phyloP scores from a whole-genome alignment of 2,888 invertebrate species.

The Orchesellides sinensis region DNA sequence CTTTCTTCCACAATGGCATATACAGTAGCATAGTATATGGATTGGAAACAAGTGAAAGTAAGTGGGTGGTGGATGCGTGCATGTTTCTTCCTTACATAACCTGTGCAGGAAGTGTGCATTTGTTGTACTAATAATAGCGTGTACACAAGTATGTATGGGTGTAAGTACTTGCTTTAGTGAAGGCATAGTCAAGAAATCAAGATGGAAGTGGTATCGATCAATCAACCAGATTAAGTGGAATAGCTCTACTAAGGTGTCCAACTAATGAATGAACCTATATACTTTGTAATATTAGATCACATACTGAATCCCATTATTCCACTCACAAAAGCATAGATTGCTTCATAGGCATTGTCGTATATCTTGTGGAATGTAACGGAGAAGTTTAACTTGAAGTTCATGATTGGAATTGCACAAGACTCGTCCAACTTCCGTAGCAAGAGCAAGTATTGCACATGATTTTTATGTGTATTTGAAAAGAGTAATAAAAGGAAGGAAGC shows the following conservation, averaged over 20 bases:
- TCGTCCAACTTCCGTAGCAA: slow-evolving; percentile 33
- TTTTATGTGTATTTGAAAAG: no score
- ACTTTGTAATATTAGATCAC: slow-evolving; percentile 30
- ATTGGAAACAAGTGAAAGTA: not conserved
- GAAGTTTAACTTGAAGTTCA: slow-evolving; percentile 50
- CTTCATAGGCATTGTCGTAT: slow-evolving; percentile 35
- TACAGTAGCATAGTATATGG: no score
- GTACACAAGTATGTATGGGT: not conserved
- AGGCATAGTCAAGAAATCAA: slow-evolving; percentile 62
- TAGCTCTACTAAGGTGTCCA: slow-evolving; percentile 24
- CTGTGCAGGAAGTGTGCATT: not conserved
- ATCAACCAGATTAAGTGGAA: slow-evolving; percentile 69
- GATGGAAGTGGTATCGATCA: slow-evolving; percentile 68
- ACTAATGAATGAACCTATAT: no score
- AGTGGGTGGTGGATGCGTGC: no score
- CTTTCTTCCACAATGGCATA: not conserved
- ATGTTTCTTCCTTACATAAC: no score
- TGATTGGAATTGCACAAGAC: slow-evolving; percentile 59
- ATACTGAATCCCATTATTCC: no score
- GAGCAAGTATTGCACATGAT: not conserved
- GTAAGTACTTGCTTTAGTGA: no score
- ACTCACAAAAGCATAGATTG: not conserved
- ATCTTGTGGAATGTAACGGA: no score
- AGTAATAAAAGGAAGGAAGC: slow-evolving; percentile 31
- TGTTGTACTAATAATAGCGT: not conserved